Evolutionary conservation across 1,140 invertebrate genomes (phyloP).

Genomic region (Colletes latitarsis): DNA sequence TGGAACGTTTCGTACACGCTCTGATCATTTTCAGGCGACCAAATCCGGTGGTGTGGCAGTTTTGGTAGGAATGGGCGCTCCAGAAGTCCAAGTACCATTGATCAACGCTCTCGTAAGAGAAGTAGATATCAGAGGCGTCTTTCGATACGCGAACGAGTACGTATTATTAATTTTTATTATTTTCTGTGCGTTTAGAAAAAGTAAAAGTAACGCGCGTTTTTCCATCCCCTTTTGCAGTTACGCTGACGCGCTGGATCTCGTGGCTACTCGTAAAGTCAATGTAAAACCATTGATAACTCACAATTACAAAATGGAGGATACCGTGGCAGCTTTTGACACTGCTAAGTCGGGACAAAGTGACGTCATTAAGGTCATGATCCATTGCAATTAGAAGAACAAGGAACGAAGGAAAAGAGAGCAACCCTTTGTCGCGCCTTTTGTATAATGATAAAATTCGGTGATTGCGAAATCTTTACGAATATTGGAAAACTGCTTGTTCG

Average conservation of each 20-base stretch:
- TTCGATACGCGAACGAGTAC: conserved; percentile 95
- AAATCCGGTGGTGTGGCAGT: conserved; percentile 91
- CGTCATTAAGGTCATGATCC: conserved; percentile 96
- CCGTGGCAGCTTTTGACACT: conserved; percentile 92
- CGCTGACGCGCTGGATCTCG: conserved; percentile 90
- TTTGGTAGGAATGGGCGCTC: conserved; percentile 92
- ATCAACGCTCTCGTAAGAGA: conserved; percentile 90
- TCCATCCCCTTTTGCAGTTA: conserved; percentile 84
- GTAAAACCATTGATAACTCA: conserved; percentile 96
- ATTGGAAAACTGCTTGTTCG: neutral
- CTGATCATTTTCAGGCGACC: conserved; percentile 85
- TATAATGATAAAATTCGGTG: neutral
- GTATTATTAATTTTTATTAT: conserved; percentile 58
- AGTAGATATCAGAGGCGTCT: conserved; percentile 95
- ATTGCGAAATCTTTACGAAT: neutral
- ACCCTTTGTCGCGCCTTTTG: neutral
- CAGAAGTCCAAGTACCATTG: conserved; percentile 91
- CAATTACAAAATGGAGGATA: conserved; percentile 92
- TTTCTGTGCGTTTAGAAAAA: no score
- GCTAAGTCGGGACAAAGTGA: conserved; percentile 86
- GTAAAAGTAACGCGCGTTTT: no score
- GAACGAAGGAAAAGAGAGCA: neutral
- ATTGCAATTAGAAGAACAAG: conserved; percentile 82
- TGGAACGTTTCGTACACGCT: neutral
- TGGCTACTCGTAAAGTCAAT: conserved; percentile 91